Evolutionary conservation across 2,888 invertebrate genomes (phyloP).

Genomic region (Euplagia quadripunctaria): DNA sequence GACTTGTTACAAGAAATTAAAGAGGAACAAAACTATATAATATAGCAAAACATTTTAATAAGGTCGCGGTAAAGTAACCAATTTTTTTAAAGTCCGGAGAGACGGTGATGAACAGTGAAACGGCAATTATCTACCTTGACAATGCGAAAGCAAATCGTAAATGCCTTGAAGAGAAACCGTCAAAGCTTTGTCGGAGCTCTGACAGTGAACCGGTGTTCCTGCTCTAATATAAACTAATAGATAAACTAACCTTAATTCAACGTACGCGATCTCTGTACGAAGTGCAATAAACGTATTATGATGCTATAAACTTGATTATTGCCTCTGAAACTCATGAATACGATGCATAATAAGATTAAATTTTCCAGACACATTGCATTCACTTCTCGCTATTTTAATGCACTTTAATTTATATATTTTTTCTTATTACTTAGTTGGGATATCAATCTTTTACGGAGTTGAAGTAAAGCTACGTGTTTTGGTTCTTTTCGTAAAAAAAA

Average conservation of each 20-base stretch:
- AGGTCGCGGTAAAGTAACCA: neutral
- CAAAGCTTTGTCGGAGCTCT: neutral
- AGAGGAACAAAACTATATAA: neutral
- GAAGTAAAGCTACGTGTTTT: no score
- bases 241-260: neutral
- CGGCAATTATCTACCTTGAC: no score
- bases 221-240: neutral
- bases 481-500: no score
- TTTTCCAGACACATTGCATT: constrained; percentile 3
- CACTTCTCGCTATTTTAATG: neutral
- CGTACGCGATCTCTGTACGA: neutral
- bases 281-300: constrained; percentile 26
- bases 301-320: constrained; percentile 20
- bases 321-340: constrained; percentile 14
- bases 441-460: neutral
- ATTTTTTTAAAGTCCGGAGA: no score
- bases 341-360: constrained; percentile 15
- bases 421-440: neutral
- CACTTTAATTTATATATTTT: neutral
- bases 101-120: no score
- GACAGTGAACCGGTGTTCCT: neutral
- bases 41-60: neutral
- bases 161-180: no score
- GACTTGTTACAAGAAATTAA: neutral
- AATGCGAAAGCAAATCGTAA: no score